These are phyloP conservation scores for Synergus laeviventris DNA, from an alignment of 2,888 invertebrate genomes.

Conservation along the genomic window DNA sequence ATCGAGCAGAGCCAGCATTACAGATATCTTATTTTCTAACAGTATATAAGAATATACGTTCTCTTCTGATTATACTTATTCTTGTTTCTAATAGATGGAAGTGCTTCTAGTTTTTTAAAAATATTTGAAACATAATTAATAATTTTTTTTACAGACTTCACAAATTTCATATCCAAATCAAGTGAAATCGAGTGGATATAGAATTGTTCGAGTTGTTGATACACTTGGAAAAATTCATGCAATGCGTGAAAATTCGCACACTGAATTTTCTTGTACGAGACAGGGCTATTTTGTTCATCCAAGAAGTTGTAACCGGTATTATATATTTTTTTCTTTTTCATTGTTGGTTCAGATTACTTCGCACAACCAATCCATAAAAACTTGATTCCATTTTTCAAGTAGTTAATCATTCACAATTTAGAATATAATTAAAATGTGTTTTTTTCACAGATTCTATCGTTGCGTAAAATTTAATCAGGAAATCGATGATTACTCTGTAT, in stretches of 20 bases:
- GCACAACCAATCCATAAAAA: not conserved
- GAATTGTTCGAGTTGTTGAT: constrained; percentile 85
- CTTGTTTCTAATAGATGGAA: constrained; percentile 43
- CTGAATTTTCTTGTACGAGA: constrained; percentile 85
- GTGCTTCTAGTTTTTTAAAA: not conserved
- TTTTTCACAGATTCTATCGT: constrained; percentile 81
- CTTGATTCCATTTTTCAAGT: not conserved
- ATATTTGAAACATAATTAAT: not conserved
- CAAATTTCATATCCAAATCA: constrained; percentile 65
- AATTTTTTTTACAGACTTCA: constrained; percentile 75
- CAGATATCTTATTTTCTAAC: not conserved
- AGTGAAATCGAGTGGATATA: constrained; percentile 84
- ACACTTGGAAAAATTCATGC: constrained; percentile 85
- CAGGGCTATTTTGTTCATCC: constrained; percentile 89
- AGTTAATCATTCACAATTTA: not conserved
- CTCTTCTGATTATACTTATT: not conserved
- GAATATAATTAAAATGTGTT: not conserved
- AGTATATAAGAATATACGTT: not conserved
- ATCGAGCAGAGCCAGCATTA: not conserved
- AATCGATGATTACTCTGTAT: constrained; percentile 85
- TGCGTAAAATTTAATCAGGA: constrained; percentile 89
- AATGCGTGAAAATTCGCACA: constrained; percentile 84
- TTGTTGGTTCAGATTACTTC: not conserved
- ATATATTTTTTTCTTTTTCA: not conserved
- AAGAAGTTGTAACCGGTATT: constrained; percentile 82